Conservation (phyloP, 1,140 invertebrate species). For the Homarus americanus region DNA sequence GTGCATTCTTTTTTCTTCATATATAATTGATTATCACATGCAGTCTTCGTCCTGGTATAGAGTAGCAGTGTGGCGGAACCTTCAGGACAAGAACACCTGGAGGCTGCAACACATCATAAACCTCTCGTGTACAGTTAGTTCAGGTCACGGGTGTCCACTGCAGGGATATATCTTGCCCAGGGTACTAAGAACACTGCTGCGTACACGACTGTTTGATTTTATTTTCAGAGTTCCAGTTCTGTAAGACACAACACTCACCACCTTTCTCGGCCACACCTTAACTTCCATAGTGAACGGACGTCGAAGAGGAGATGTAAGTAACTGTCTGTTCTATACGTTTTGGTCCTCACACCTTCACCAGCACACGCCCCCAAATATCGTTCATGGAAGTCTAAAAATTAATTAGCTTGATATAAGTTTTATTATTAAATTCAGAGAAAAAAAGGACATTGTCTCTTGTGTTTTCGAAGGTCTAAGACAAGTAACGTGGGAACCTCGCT, state of each 20-base stretch:
- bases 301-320: not conserved
- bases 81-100: not conserved
- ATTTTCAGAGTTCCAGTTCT: not conserved
- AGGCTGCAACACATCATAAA: too few relatives aligned
- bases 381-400: slow-evolving; percentile 23
- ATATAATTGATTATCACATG: not conserved
- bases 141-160: too few relatives aligned
- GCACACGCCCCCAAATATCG: not conserved
- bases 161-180: too few relatives aligned
- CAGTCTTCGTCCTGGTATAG: not conserved
- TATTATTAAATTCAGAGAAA: slow-evolving; percentile 11
- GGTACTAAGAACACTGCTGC: too few relatives aligned
- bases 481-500: not conserved
- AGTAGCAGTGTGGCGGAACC: not conserved
- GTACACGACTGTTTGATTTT: not conserved
- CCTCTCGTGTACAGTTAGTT: too few relatives aligned
- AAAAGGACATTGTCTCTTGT: slow-evolving; percentile 31
- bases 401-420: not conserved
- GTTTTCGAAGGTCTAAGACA: slow-evolving; percentile 41
- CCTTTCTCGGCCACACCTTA: not conserved
- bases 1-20: not conserved
- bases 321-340: slow-evolving; percentile 6
- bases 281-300: slow-evolving; percentile 6
- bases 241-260: not conserved
- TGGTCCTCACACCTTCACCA: not conserved